These are phyloP conservation scores for Phortica okadai DNA, from an alignment of 2,888 invertebrate species.

Conservation along the genomic window DNA sequence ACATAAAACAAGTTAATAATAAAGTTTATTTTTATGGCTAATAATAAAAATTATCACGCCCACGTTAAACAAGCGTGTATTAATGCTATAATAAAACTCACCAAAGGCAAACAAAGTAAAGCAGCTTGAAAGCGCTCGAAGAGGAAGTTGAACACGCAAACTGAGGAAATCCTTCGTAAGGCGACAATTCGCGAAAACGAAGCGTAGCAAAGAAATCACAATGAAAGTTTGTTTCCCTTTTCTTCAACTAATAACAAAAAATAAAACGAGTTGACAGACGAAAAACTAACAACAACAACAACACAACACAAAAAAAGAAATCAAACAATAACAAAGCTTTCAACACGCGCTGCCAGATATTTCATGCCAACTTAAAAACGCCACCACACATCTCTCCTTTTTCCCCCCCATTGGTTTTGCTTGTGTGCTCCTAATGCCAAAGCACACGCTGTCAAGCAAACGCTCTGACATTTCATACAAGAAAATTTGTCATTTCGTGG, in stretches of 20 bases:
- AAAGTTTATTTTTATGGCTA: conserved; percentile 68
- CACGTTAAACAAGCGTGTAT: conserved; percentile 41
- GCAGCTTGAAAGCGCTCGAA: too few species aligned
- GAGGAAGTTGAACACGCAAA: conserved; percentile 22
- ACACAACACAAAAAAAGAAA: neutral
- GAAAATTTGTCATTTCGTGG: conserved; percentile 35
- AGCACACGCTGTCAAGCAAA: neutral
- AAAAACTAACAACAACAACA: conserved; percentile 8
- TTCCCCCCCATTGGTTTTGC: neutral
- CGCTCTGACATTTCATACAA: conserved; percentile 27
- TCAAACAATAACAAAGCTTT: conserved; percentile 13
- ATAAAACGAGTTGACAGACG: conserved; percentile 20
- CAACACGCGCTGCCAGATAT: conserved; percentile 18
- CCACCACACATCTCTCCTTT: neutral
- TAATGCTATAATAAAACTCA: conserved; percentile 48
- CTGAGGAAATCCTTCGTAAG: conserved; percentile 8
- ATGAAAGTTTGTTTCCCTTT: neutral
- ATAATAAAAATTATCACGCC: conserved; percentile 69
- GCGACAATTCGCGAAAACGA: conserved; percentile 24
- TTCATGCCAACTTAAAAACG: conserved; percentile 15
- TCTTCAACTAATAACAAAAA: conserved; percentile 14
- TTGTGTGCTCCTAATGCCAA: neutral
- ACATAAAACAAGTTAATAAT: conserved; percentile 63
- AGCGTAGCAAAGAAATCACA: neutral
- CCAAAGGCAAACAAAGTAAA: conserved; percentile 42